Conservation (phyloP, 1,140 invertebrate species). For the Sweltsa coloradensis region DNA sequence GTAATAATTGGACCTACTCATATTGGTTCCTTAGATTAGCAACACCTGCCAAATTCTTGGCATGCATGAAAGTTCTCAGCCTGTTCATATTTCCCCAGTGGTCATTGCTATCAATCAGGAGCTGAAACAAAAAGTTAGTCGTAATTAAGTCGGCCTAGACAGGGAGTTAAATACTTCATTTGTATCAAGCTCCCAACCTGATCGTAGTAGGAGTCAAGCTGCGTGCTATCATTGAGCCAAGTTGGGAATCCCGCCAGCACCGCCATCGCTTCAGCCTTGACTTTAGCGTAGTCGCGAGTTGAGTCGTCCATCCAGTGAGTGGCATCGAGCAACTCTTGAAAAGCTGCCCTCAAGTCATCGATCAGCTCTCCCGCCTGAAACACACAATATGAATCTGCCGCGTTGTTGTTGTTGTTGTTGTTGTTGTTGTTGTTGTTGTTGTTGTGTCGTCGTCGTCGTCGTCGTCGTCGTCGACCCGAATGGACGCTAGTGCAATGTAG, state of each 20-base stretch:
- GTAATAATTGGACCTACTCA: too few relatives aligned
- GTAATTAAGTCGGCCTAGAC: too few relatives aligned
- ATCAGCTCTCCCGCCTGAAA: constrained; percentile 11
- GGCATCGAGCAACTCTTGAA: constrained; percentile 2
- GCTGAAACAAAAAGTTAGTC: constrained; percentile 7
- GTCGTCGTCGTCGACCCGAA: too few relatives aligned
- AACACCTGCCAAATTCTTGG: too few relatives aligned
- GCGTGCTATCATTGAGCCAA: neutral
- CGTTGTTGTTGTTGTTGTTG: too few relatives aligned
- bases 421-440: too few relatives aligned
- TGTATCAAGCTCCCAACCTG: constrained; percentile 36
- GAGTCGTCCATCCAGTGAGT: constrained; percentile 10
- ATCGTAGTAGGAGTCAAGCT: constrained; percentile 2
- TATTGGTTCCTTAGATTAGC: too few relatives aligned
- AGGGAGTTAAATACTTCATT: too few relatives aligned
- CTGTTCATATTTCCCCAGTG: constrained; percentile 6
- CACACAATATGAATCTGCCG: too few relatives aligned
- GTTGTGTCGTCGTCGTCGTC: too few relatives aligned
- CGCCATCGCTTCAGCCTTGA: constrained; percentile 6
- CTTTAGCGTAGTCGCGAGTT: constrained; percentile 4
- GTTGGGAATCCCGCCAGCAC: constrained; percentile 5
- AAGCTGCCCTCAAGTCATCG: constrained; percentile 1
- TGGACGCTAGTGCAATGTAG: too few relatives aligned
- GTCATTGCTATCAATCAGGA: neutral
- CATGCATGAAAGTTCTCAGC: neutral